Percentiles rank a stretch among this genome's conserved stretches.
Evolutionary conservation across 2,797 vertebrate genomes (phyloP).

Genomic region (Squalus acanthias): DNA sequence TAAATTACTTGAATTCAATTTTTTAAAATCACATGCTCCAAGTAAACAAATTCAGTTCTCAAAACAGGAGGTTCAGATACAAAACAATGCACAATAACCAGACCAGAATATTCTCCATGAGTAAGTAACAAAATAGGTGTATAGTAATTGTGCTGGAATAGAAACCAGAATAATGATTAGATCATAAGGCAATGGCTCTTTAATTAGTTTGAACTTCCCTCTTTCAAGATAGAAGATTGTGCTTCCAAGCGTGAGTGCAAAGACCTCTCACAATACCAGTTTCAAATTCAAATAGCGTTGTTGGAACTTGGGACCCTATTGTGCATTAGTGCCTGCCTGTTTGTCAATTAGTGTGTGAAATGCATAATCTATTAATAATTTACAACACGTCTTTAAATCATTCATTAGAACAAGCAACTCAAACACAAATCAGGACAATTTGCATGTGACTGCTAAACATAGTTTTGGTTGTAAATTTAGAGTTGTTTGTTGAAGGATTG

Average conservation of each 20-base stretch:
- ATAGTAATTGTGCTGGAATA: neutral
- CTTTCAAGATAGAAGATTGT: neutral
- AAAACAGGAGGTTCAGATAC: neutral
- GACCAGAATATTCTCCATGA: neutral
- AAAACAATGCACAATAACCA: neutral
- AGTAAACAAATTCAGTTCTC: neutral
- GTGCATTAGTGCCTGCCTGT: neutral
- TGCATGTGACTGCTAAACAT: neutral
- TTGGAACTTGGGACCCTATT: neutral
- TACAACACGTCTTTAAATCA: neutral
- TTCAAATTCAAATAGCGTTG: neutral
- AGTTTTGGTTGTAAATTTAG: neutral
- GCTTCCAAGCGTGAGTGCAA: neutral
- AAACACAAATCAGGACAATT: neutral
- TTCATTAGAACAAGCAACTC: neutral
- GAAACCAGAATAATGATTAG: neutral
- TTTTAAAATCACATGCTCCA: neutral
- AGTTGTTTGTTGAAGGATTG: neutral
- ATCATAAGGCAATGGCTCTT: neutral
- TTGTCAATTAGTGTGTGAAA: neutral
- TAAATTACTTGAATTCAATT: neutral
- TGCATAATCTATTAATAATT: slow-evolving; percentile 24
- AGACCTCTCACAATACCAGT: neutral
- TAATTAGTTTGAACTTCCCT: neutral
- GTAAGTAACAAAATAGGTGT: neutral